phyloP scores from a whole-genome alignment of 37 sponge, comb jelly and placozoan species.

The Mnemiopsis leidyi region DNA sequence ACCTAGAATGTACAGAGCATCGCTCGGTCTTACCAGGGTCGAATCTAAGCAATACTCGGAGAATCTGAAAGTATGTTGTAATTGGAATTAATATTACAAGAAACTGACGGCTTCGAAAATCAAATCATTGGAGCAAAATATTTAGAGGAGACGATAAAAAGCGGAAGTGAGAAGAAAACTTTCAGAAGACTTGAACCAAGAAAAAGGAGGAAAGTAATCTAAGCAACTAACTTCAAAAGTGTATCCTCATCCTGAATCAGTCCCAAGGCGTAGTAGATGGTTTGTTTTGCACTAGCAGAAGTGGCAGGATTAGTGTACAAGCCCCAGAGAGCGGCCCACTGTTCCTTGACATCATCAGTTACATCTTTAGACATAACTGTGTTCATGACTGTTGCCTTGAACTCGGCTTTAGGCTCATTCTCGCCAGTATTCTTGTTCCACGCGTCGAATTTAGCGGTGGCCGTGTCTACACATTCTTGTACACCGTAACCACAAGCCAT shows the following conservation, averaged over 20 bases:
- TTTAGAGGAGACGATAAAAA: no score
- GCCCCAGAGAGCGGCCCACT: slow-evolving; percentile 88
- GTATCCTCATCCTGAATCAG: slow-evolving; percentile 7
- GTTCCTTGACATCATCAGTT: slow-evolving; percentile 69
- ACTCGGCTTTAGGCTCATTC: neutral
- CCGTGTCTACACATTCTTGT: neutral
- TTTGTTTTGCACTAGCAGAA: neutral
- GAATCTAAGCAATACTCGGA: neutral
- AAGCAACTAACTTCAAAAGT: neutral
- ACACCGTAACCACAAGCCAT: neutral
- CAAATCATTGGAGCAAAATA: no score
- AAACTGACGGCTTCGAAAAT: no score
- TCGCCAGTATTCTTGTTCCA: neutral
- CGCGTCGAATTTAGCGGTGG: neutral
- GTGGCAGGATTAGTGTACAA: slow-evolving; percentile 65
- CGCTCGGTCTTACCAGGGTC: neutral
- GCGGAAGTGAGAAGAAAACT: no score
- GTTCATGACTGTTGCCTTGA: slow-evolving; percentile 9
- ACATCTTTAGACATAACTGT: neutral
- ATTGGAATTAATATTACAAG: no score
- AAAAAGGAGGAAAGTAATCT: no score
- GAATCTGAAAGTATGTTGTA: slow-evolving; percentile 4
- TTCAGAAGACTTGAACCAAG: no score
- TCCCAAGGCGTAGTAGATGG: neutral
- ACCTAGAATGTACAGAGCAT: slow-evolving; percentile 47